Conservation (phyloP, 1,140 invertebrate species). For the Camponotus pennsylvanicus region DNA sequence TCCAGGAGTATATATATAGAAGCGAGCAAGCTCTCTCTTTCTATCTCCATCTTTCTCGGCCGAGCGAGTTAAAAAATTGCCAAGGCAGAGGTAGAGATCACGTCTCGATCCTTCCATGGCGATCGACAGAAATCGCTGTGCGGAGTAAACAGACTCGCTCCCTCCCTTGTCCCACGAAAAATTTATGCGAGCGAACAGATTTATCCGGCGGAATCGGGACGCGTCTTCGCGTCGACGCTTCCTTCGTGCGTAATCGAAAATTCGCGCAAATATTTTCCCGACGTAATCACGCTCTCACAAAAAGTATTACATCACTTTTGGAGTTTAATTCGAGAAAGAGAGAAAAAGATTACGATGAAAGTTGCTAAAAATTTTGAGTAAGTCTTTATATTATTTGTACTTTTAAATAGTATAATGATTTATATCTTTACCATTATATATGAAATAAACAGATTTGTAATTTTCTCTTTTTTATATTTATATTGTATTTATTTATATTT, state of each 20-base stretch:
- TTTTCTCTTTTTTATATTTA: background rate
- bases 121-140: slow-evolving; percentile 46
- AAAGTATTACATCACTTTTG: slow-evolving; percentile 35
- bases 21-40: slow-evolving; percentile 54
- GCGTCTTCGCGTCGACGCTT: slow-evolving; percentile 16
- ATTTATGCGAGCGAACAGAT: slow-evolving; percentile 41
- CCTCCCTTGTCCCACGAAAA: background rate
- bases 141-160: slow-evolving; percentile 44
- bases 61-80: slow-evolving; percentile 55
- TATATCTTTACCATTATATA: background rate
- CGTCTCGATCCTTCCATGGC: slow-evolving; percentile 57
- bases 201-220: slow-evolving; percentile 51
- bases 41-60: slow-evolving; percentile 74
- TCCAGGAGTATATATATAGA: slow-evolving; percentile 5
- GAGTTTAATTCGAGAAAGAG: slow-evolving; percentile 4
- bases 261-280: background rate
- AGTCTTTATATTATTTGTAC: background rate
- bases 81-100: slow-evolving; percentile 39
- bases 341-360: background rate
- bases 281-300: background rate
- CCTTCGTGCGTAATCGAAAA: background rate
- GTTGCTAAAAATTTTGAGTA: background rate
- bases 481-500: background rate
- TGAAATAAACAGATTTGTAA: background rate
- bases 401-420: background rate